A percentile compares a stretch with the other conserved stretches of the same genome.
phyloP scores from a whole-genome alignment of 2,797 vertebrate genomes.

The Platalea minor region DNA sequence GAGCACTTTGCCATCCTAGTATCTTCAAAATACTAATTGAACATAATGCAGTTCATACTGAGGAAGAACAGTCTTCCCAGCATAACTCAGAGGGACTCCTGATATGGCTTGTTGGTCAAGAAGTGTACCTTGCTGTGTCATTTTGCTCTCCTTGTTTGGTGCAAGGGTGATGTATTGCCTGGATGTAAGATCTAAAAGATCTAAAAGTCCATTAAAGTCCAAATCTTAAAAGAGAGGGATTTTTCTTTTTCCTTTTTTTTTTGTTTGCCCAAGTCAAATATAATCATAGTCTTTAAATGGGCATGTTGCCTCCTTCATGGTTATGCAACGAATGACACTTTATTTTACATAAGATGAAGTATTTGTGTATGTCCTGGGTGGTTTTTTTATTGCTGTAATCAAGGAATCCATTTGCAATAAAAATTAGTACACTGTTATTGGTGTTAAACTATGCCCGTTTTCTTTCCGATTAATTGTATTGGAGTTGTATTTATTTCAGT shows the following conservation, averaged over 20 bases:
- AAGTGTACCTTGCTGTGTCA: neutral
- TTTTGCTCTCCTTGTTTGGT: neutral
- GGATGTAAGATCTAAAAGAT: neutral
- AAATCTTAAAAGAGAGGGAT: neutral
- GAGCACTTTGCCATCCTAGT: neutral
- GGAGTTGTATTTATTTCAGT: neutral
- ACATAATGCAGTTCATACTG: neutral
- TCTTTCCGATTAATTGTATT: neutral
- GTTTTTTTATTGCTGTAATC: neutral
- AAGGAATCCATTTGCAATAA: neutral
- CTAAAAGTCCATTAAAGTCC: neutral
- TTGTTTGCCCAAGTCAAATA: neutral
- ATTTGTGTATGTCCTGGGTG: neutral
- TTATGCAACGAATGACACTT: neutral
- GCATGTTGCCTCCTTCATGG: neutral
- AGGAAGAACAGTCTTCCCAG: neutral
- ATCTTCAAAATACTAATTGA: neutral
- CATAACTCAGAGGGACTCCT: neutral
- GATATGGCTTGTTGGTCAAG: neutral
- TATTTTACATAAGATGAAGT: neutral
- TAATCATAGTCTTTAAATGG: neutral
- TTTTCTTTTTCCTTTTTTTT: neutral
- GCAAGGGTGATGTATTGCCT: neutral
- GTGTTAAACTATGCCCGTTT: neutral
- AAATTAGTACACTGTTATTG: neutral